phyloP scores from a whole-genome alignment of 2,797 vertebrate genomes.

The Sebastes cheni region DNA sequence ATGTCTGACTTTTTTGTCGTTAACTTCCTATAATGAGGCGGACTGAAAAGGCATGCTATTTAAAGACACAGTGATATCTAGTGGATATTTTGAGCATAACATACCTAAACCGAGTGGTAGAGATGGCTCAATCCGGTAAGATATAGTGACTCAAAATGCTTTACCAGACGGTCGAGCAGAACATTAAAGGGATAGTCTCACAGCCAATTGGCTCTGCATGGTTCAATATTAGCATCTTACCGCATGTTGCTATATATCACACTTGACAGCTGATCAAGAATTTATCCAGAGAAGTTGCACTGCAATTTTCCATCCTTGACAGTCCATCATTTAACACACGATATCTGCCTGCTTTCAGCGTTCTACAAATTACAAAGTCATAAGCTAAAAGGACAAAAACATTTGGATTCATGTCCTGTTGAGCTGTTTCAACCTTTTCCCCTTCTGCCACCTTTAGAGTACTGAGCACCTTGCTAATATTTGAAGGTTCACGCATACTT shows the following conservation, averaged over 20 bases:
- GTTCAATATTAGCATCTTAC: neutral
- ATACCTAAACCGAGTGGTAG: too few relatives aligned
- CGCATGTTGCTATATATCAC: too few relatives aligned
- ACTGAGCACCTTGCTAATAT: conserved; percentile 67
- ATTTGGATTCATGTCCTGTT: conserved; percentile 45
- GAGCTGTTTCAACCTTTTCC: conserved; percentile 46
- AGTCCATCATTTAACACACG: neutral
- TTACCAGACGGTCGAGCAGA: too few relatives aligned
- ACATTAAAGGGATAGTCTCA: neutral
- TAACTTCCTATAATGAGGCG: too few relatives aligned
- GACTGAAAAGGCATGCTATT: too few relatives aligned
- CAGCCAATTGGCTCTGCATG: neutral
- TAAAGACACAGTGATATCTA: rapidly evolving
- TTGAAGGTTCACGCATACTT: conserved; percentile 71
- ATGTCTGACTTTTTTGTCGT: too few relatives aligned
- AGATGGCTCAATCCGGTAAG: too few relatives aligned
- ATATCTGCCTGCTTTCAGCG: neutral
- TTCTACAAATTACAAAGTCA: conserved; percentile 15
- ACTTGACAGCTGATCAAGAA: neutral
- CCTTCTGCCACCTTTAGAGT: conserved; percentile 42
- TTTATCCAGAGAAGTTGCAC: neutral
- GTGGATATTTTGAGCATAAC: too few relatives aligned
- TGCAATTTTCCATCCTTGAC: neutral
- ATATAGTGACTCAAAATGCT: too few relatives aligned
- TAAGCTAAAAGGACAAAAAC: conserved; percentile 32